These are phyloP conservation scores for Nudaria mundana DNA, from an alignment of 2,888 invertebrate genomes.

Conservation along the genomic window DNA sequence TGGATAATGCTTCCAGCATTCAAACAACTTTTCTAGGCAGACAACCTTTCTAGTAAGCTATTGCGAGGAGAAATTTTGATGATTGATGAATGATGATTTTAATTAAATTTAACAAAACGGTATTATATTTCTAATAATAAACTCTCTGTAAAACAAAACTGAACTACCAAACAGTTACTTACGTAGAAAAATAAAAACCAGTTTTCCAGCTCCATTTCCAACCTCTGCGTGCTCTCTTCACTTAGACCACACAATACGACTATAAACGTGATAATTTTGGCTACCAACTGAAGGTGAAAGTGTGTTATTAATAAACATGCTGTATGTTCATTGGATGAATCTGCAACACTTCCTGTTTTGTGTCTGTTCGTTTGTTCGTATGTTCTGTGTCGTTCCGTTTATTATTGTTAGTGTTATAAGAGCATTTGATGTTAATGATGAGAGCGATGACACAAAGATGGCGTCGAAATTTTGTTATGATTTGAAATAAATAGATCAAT, in stretches of 20 bases:
- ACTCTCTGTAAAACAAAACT: no score
- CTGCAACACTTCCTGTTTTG: constrained; percentile 54
- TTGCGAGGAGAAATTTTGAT: no score
- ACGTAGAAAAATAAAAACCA: no score
- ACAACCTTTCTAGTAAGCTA: no score
- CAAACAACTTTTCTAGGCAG: no score
- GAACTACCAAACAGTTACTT: no score
- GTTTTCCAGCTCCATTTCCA: no score
- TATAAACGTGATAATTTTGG: constrained; percentile 68
- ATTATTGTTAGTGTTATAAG: constrained; percentile 8
- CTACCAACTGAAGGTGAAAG: constrained; percentile 71
- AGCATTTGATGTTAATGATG: constrained; percentile 1
- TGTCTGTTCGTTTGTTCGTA: constrained; percentile 27
- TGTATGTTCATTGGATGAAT: constrained; percentile 43
- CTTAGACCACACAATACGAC: constrained; percentile 14
- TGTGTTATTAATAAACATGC: constrained; percentile 55
- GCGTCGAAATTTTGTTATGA: background rate
- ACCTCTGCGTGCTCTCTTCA: constrained; percentile 23
- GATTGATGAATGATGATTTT: no score
- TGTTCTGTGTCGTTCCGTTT: constrained; percentile 5
- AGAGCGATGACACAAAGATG: background rate
- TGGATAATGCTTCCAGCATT: no score
- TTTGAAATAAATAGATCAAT: background rate
- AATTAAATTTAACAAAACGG: no score
- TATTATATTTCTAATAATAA: no score